Evolutionary conservation across 2,113 vertebrate species (phyloP), one percentile per base, ranked within the genome.

Genomic region (Cepphus grylle): DNA sequence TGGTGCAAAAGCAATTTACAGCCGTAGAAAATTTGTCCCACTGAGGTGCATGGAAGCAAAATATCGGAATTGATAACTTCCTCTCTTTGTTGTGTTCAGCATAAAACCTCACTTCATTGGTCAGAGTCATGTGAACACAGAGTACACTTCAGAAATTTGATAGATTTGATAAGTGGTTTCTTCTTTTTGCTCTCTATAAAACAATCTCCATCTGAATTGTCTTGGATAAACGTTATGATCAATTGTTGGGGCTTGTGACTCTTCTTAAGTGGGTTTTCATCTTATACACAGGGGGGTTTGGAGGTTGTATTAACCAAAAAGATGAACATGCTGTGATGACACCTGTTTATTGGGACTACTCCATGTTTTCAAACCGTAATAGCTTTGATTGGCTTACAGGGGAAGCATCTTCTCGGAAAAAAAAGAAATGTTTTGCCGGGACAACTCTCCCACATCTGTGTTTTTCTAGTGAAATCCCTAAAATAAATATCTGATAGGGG

Each of bases 381-480:
- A 61, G 19, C 30, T 89, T 71, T 87, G 52, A 74, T 17, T 55
- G 26, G 23, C 38, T 71, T 81, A 38, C 10, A 85, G 6, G 3
- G 9, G 19, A 86, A 81, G 6, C 9, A 50, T 65, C 67, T 72
- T 89, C n/a, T 76, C 43, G 43, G 38, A 67, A 78, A 92, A 92
- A 77, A 90, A 96, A 71, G 6, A 38, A 52, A 72, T 10, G 11
- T 89, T 93, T 94, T 96, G 38, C 65, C 47, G 66, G 82, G 73
- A 88, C 0, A 0, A 49, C 36, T 93, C 18, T 88, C n/a, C 32
- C 45, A 93, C 69, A 79, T 86, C 90, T 93, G 77, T 91, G 58
- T 81, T 94, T 93, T 95, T 92, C 82, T 86, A 95, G 65, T n/a
- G n/a, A 93, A 93, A 93, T 69, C 58, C 59, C 66, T 88, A 86